Conservation (phyloP, 1,140 invertebrate genomes). For the Latrodectus geometricus region DNA sequence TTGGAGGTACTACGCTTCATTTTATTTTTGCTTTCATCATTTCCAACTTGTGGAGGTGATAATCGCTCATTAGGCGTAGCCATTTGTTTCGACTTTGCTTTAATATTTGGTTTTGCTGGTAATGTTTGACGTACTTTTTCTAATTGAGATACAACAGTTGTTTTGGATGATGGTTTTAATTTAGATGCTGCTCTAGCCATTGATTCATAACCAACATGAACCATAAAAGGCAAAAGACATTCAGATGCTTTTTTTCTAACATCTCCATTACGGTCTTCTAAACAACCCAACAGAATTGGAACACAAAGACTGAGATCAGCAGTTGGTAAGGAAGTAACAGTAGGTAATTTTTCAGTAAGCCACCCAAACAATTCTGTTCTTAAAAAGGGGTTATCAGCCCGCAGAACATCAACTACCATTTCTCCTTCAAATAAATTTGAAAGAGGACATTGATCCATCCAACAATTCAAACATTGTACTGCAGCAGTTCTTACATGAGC, state of each 20-base stretch:
- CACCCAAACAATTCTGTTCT: slow-evolving; percentile 85
- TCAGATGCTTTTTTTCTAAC: slow-evolving; percentile 91
- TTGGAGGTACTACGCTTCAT: slow-evolving; percentile 64
- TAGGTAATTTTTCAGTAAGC: slow-evolving; percentile 84
- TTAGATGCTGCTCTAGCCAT: slow-evolving; percentile 85
- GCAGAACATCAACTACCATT: slow-evolving; percentile 87
- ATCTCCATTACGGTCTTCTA: slow-evolving; percentile 92
- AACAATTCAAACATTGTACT: slow-evolving; percentile 83
- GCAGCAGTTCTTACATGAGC: slow-evolving; percentile 82
- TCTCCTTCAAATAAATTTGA: slow-evolving; percentile 89
- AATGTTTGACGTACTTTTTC: slow-evolving; percentile 88
- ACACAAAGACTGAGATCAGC: slow-evolving; percentile 85
- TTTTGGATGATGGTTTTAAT: slow-evolving; percentile 88
- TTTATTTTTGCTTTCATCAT: slow-evolving; percentile 61
- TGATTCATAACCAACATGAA: slow-evolving; percentile 87
- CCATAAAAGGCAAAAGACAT: slow-evolving; percentile 90
- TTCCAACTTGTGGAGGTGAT: slow-evolving; percentile 22
- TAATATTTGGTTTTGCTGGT: slow-evolving; percentile 77
- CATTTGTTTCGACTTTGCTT: slow-evolving; percentile 57
- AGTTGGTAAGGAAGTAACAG: slow-evolving; percentile 75
- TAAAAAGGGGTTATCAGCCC: slow-evolving; percentile 84
- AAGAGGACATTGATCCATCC: slow-evolving; percentile 80
- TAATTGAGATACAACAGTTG: slow-evolving; percentile 80
- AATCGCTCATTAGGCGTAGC: slow-evolving; percentile 43
- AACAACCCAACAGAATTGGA: slow-evolving; percentile 82